Evolutionary conservation across 2,888 invertebrate species (phyloP), one percentile per base, ranked within the genome.

Genomic region (Pristionchus fissidentatus): DNA sequence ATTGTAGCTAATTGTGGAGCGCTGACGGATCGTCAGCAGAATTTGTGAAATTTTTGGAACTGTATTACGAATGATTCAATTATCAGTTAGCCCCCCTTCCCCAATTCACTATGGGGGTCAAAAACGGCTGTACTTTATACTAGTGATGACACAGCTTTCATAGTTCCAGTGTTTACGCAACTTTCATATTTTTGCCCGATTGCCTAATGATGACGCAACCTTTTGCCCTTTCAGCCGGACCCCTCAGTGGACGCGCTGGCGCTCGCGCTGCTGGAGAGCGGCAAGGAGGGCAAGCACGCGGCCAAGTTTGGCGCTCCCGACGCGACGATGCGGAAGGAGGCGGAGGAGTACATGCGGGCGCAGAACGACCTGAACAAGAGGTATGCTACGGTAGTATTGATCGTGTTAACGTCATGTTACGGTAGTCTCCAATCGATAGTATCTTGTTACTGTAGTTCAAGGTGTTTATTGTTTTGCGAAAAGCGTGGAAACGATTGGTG

Each of bases 281-380:
- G 82, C 3, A 35, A 41, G 26, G 70, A 52, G 1, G 70, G 82
- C 32, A 82, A 70, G 38, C 82, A 82, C 35, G 70, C 70, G 38
- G 43, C 82, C 49, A 82, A 82, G 43, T 82, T 70, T 66, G 82
- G 82, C 3, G 26, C 26, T 13, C 82, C 82, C 19, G 66, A 66
- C n/a, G 66, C 32, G 2, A 52, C 66, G 35, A 49, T 26, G 70
- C 29, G 32, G 13, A 26, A 80, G 32, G 80, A 49, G n/a, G 84
- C 84, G 4, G 60, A 75, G 2, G 43, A 10, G 32, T 52, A 29
- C 7, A 85, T 85, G 43, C n/a, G 43, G 38, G 75, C 70, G n/a
- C 80, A 85, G 49, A 87, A 85, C 35, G 83, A 62, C 3, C 35
- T 73, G 15, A 88, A 87, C 29, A 70, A 75, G 19, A 57, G 70